These are phyloP conservation scores for Omphaloscelis lunosa DNA, from an alignment of 2,888 invertebrate genomes.

Conservation along the genomic window DNA sequence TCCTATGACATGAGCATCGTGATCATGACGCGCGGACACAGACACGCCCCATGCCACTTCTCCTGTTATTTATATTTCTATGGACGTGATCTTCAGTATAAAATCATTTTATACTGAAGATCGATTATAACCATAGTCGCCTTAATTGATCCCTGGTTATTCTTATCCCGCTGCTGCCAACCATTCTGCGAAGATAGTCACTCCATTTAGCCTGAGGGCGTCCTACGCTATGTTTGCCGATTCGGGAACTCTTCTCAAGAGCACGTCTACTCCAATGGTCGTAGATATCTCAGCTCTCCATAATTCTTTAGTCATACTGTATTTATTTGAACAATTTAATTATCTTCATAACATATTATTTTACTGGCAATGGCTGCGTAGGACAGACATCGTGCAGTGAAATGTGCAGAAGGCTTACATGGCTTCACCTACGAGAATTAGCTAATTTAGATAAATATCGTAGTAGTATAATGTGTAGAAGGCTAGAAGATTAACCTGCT, in stretches of 20 bases:
- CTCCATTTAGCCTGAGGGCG: background rate
- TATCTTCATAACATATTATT: constrained; percentile 37
- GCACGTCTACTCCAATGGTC: background rate
- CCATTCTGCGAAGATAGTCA: background rate
- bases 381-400: background rate
- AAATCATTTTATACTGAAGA: too few relatives aligned
- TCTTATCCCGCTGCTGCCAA: background rate
- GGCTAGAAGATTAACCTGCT: background rate
- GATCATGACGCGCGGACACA: too few relatives aligned
- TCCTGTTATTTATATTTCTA: too few relatives aligned
- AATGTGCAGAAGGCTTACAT: constrained; percentile 20
- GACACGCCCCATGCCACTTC: too few relatives aligned
- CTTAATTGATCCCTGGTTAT: background rate
- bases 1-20: too few relatives aligned
- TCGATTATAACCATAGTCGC: too few relatives aligned
- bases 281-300: background rate
- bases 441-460: too few relatives aligned
- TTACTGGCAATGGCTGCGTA: constrained; percentile 13
- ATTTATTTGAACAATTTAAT: constrained; percentile 24
- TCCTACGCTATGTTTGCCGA: background rate
- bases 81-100: too few relatives aligned
- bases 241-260: background rate
- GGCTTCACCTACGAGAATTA: background rate
- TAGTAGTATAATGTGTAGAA: background rate
- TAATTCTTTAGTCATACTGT: background rate